A percentile compares a stretch with the other conserved stretches of the same genome.
Evolutionary conservation across 2,888 invertebrate species (phyloP).

Genomic region (Amphiduros pacificus): DNA sequence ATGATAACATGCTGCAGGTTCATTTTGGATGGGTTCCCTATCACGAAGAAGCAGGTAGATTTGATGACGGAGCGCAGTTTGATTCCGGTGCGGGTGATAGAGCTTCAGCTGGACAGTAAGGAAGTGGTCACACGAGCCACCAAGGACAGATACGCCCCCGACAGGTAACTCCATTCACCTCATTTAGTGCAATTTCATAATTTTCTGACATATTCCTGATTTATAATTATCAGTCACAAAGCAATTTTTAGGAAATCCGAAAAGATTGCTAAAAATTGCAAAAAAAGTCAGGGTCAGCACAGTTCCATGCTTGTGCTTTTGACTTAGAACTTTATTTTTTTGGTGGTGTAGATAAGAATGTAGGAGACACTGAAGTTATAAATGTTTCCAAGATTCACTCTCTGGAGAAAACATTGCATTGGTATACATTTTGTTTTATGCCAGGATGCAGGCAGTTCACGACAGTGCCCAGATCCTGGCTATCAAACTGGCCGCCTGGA

Average conservation of each 20-base stretch:
- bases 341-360: no score
- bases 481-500: constrained; percentile 47
- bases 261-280: no score
- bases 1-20: constrained; percentile 52
- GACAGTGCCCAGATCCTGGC: constrained; percentile 57
- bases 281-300: no score
- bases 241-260: no score
- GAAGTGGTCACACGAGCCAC: constrained; percentile 54
- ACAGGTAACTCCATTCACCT: constrained; percentile 33
- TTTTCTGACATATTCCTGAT: no score
- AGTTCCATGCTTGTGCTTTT: no score
- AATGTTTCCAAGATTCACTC: no score
- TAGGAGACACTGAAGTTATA: no score
- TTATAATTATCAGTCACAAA: no score
- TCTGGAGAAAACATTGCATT: no score
- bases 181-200: no score
- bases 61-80: constrained; percentile 54
- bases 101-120: constrained; percentile 49
- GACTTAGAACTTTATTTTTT: no score
- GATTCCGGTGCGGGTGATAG: constrained; percentile 56
- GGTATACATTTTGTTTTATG: neutral
- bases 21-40: constrained; percentile 58
- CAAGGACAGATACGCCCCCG: constrained; percentile 49
- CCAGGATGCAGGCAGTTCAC: constrained; percentile 47
- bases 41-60: constrained; percentile 51